phyloP scores from a whole-genome alignment of 2,113 vertebrate species.

The Hippocampus comes region DNA sequence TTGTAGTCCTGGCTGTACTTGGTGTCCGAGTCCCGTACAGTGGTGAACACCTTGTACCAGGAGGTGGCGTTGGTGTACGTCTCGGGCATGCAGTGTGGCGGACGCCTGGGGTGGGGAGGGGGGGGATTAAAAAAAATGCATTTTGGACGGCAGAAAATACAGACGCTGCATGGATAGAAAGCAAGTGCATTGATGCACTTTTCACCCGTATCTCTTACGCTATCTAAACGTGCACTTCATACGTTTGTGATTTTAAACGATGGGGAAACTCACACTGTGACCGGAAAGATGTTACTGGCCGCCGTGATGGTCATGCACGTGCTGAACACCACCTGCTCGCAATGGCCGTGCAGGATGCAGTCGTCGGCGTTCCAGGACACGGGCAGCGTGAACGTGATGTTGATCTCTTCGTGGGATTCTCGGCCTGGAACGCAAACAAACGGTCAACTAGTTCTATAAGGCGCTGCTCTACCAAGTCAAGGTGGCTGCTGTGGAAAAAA shows the following conservation, averaged over 20 bases:
- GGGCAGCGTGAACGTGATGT: slow-evolving; percentile 93
- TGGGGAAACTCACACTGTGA: slow-evolving; percentile 86
- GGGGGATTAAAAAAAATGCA: no score
- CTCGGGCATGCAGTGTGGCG: slow-evolving; percentile 90
- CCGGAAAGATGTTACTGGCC: slow-evolving; percentile 84
- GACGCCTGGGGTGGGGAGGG: slow-evolving; percentile 75
- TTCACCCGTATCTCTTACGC: background rate
- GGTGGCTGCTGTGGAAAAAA: background rate
- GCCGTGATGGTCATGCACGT: slow-evolving; percentile 95
- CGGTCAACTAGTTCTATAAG: slow-evolving; percentile 15
- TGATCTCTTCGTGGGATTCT: slow-evolving; percentile 93
- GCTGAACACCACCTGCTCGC: slow-evolving; percentile 94
- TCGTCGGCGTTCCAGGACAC: slow-evolving; percentile 92
- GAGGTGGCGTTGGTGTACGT: slow-evolving; percentile 92
- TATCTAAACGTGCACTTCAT: background rate
- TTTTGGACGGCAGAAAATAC: background rate
- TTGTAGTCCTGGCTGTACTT: slow-evolving; percentile 98
- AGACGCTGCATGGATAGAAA: background rate
- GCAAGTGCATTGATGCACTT: no score
- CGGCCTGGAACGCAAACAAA: slow-evolving; percentile 71
- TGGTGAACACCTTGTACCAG: slow-evolving; percentile 98
- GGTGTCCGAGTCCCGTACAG: slow-evolving; percentile 88
- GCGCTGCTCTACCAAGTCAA: background rate
- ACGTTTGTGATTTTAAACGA: background rate
- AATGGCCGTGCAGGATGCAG: slow-evolving; percentile 89